These are phyloP conservation scores for Scolopax bukidnonensis DNA, from an alignment of 2,797 vertebrate species.

Conservation along the genomic window DNA sequence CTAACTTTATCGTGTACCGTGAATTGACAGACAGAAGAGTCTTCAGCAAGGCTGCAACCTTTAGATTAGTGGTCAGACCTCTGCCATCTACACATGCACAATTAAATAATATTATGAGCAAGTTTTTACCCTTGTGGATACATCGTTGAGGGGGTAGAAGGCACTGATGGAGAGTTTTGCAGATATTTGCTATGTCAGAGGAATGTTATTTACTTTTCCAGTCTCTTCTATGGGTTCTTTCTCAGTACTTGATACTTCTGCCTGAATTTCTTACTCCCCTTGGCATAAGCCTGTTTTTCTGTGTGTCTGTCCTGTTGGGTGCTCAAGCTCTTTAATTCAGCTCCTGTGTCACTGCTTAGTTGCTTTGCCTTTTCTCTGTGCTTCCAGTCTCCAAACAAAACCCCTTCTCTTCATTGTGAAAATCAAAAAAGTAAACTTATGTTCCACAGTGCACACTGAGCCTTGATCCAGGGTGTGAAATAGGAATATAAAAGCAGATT, in stretches of 20 bases:
- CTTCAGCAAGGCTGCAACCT: slow-evolving; percentile 29
- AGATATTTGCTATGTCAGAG: neutral
- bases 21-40: neutral
- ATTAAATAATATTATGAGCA: neutral
- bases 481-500: neutral
- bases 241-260: neutral
- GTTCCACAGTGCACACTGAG: neutral
- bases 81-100: neutral
- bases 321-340: neutral
- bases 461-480: neutral
- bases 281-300: neutral
- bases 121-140: neutral
- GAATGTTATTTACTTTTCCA: neutral
- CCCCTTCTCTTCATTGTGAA: neutral
- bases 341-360: neutral
- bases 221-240: neutral
- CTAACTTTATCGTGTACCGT: slow-evolving; percentile 14
- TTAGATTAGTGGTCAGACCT: slow-evolving; percentile 49
- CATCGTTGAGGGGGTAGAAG: neutral
- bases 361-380: neutral
- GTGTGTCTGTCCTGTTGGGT: neutral
- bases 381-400: neutral
- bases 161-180: neutral
- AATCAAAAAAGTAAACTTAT: neutral
- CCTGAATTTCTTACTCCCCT: neutral